Evolutionary conservation across 2,888 invertebrate genomes (phyloP).

Genomic region (Stenichneumon culpator): DNA sequence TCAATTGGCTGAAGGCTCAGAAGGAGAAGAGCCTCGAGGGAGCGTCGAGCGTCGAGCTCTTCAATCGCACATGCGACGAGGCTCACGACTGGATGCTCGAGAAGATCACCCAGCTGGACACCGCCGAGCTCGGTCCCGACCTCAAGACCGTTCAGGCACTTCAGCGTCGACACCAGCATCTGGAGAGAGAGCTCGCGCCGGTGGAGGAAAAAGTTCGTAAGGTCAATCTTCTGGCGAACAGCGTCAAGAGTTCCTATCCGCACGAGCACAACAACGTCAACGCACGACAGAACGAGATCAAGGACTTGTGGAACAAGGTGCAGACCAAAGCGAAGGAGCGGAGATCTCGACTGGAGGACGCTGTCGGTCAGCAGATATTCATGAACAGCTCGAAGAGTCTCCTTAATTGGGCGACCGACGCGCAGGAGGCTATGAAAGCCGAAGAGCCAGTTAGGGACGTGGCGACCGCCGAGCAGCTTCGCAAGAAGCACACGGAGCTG

Average conservation of each 20-base stretch:
- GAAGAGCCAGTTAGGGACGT: conserved; percentile 95
- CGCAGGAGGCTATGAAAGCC: conserved; percentile 92
- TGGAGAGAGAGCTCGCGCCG: conserved; percentile 97
- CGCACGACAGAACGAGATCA: conserved; percentile 93
- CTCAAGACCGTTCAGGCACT: conserved; percentile 96
- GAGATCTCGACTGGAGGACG: conserved; percentile 94
- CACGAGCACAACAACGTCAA: conserved; percentile 95
- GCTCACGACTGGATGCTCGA: conserved; percentile 99
- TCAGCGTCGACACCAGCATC: conserved; percentile 95
- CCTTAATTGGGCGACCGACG: conserved; percentile 93
- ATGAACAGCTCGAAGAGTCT: conserved; percentile 93
- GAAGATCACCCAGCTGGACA: conserved; percentile 96
- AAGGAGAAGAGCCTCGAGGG: conserved; percentile 97
- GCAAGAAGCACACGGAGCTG: conserved; percentile 96
- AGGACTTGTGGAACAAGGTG: conserved; percentile 95
- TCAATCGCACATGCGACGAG: conserved; percentile 98
- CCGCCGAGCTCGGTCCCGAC: conserved; percentile 92
- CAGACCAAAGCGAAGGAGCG: conserved; percentile 94
- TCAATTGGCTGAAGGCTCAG: conserved; percentile 94
- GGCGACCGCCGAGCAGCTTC: conserved; percentile 95
- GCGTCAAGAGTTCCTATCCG: conserved; percentile 97
- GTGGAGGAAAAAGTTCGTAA: conserved; percentile 96
- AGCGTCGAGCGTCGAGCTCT: conserved; percentile 96
- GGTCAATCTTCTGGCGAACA: conserved; percentile 94
- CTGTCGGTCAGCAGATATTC: conserved; percentile 98